A percentile compares a stretch with the other conserved stretches of the same genome.
These are phyloP conservation scores for Lerista edwardsae DNA, from an alignment of 2,797 vertebrate genomes.

Conservation along the genomic window DNA sequence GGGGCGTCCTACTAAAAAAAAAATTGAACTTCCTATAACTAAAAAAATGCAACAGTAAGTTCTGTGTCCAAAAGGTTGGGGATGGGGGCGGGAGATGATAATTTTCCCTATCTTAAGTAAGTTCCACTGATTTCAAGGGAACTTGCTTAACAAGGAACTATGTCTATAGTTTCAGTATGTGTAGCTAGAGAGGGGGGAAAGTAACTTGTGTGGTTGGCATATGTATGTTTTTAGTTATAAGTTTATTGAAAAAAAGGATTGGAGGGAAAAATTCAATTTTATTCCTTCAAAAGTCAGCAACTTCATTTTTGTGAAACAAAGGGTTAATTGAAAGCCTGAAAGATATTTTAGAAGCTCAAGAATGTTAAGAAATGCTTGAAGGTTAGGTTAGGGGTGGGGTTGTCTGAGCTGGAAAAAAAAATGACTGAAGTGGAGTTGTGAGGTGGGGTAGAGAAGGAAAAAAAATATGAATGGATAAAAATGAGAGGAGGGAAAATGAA, in stretches of 20 bases:
- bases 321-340: constrained; percentile 30
- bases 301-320: background rate
- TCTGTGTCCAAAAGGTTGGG: background rate
- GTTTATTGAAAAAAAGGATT: constrained; percentile 18
- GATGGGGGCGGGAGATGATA: background rate
- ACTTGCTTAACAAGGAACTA: background rate
- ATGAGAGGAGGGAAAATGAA: constrained; percentile 48
- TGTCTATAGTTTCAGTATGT: background rate
- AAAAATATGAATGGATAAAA: constrained; percentile 50
- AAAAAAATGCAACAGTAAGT: background rate
- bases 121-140: constrained; percentile 14
- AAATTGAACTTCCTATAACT: background rate
- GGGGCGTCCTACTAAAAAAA: background rate
- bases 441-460: constrained; percentile 38
- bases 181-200: background rate
- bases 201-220: background rate
- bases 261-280: background rate
- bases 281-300: constrained; percentile 17
- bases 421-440: constrained; percentile 37
- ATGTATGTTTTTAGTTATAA: background rate
- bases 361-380: constrained; percentile 24
- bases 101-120: background rate
- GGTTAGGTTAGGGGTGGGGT: constrained; percentile 13
- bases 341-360: constrained; percentile 42
- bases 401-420: constrained; percentile 44